Conservation (phyloP, 30 jellyfish, hydroid and myxozoan genomes). For the Chrysaora quinquecirrha region DNA sequence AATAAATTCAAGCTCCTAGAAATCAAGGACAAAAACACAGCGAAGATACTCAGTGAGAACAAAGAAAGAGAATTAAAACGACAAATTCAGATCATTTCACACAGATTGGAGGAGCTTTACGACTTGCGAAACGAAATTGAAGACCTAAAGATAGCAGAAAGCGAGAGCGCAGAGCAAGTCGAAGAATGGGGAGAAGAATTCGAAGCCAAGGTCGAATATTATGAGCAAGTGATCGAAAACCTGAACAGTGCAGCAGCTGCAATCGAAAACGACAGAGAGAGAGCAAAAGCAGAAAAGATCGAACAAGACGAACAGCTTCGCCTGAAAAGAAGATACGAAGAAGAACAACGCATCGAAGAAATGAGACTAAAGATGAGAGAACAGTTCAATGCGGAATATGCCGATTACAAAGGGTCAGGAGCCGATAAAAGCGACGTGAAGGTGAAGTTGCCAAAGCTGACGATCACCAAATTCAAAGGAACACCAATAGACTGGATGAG, state of each 20-base stretch:
- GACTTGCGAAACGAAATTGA: background rate
- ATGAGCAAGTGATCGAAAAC: background rate
- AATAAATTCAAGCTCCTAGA: conserved; percentile 11
- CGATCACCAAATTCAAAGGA: conserved; percentile 36
- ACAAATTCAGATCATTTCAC: background rate
- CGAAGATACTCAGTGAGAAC: background rate
- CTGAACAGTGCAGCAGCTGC: background rate
- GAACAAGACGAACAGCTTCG: conserved; percentile 19
- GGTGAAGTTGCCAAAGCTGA: conserved; percentile 7
- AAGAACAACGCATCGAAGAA: conserved; percentile 19
- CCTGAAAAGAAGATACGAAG: conserved; percentile 7
- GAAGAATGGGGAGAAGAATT: conserved; percentile 43
- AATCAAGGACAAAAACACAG: conserved; percentile 37
- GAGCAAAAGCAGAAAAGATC: conserved; percentile 6
- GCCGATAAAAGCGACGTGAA: conserved; percentile 9
- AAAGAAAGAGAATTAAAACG: conserved; percentile 15
- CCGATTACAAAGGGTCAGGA: conserved; percentile 8
- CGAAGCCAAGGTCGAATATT: conserved; percentile 7
- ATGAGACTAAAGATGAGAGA: conserved; percentile 20
- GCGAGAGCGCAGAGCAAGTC: conserved; percentile 25
- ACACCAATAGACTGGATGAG: conserved; percentile 43
- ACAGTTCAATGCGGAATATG: conserved; percentile 3
- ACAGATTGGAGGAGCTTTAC: conserved; percentile 9
- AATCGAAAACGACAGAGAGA: conserved; percentile 19
- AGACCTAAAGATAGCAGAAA: conserved; percentile 20